Base-by-base conservation (phyloP, 2,113 vertebrate genomes). In the Polypterus senegalus region DNA sequence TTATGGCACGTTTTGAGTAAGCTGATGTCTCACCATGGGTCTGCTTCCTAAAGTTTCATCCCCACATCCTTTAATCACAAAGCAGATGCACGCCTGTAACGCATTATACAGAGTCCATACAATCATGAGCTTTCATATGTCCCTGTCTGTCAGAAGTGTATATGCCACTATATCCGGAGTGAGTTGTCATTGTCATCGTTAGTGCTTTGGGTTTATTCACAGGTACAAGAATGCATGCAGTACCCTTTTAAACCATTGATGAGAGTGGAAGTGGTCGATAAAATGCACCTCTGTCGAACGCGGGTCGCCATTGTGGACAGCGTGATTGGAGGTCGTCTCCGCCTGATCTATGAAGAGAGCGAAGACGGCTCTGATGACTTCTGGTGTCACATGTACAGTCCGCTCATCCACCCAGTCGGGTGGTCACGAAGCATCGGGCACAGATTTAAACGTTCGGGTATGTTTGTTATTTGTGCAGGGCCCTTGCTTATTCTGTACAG, bases 341-440 rank as follows among this genome's bases (percentile, higher is more conserved):
- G 92, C 52, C 67, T 98, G 65, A 91, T 98, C 7, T 97, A 98
- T 9, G 96, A 98, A 65, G 96, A 97, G 73, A 95, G 93, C 3
- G 88, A 95, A 70, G 94, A 97, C 54, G 90, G 91, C 61, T 88
- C 82, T 0, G 96, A 99, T 55, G 95, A 99, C 79, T 99, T 99
- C 83, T 99, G 96, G 96, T 99, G 96, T 83, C 96, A 99, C 74
- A 98, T 98, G 96, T 91, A 84, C 76, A 98, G 95, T 67, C 95
- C 96, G 0, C 88, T 99, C 66, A 98, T 99, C 58, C 96, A 99
- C 64, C 89, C 83, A 6, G 91, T 98, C 3, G 95, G 96, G 59
- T 99, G 96, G 96, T 98, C 96, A 6, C 87, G 95, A 63, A 93
- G 91, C 74, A 97, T 99, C 69, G 96, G 96, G 48, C 96, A 99